Percentiles rank a stretch among this genome's conserved stretches.
These are phyloP conservation scores for Forficula auricularia DNA, from an alignment of 1,140 invertebrate genomes.

Conservation along the genomic window DNA sequence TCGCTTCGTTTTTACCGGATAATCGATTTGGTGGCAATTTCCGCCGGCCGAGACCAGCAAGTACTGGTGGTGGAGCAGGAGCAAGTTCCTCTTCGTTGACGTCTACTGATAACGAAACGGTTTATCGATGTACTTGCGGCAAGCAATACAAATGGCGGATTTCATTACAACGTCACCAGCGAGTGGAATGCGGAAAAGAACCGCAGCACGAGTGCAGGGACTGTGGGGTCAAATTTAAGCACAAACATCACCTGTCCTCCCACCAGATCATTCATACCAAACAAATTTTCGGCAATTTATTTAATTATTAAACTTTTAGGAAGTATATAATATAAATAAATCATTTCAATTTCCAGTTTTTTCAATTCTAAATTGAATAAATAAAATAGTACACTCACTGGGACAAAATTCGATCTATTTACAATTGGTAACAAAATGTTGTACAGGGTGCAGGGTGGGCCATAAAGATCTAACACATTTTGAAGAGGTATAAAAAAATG, in stretches of 20 bases:
- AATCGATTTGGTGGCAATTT: too few relatives aligned
- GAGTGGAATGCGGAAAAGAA: slow-evolving; percentile 36
- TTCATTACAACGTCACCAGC: slow-evolving; percentile 30
- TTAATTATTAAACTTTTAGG: not conserved
- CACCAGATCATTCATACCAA: slow-evolving; percentile 11
- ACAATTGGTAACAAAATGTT: too few relatives aligned
- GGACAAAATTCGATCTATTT: too few relatives aligned
- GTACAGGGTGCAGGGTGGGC: too few relatives aligned
- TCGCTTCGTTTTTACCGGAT: slow-evolving; percentile 7
- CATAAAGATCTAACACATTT: too few relatives aligned
- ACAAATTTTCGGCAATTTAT: not conserved
- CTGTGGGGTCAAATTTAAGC: slow-evolving; percentile 19
- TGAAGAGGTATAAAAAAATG: too few relatives aligned
- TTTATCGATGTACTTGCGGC: slow-evolving; percentile 20
- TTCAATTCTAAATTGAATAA: too few relatives aligned
- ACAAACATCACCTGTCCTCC: slow-evolving; percentile 23
- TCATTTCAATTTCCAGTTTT: too few relatives aligned
- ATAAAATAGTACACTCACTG: too few relatives aligned
- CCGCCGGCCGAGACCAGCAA: slow-evolving; percentile 16
- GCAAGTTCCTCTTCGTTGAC: slow-evolving; percentile 20
- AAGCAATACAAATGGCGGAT: slow-evolving; percentile 32
- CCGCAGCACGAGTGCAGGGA: slow-evolving; percentile 28
- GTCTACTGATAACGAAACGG: too few relatives aligned
- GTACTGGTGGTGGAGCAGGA: slow-evolving; percentile 26
- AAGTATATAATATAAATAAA: too few relatives aligned